Evolutionary conservation across 2,888 invertebrate species (phyloP).

Genomic region (Cephalotes varians): DNA sequence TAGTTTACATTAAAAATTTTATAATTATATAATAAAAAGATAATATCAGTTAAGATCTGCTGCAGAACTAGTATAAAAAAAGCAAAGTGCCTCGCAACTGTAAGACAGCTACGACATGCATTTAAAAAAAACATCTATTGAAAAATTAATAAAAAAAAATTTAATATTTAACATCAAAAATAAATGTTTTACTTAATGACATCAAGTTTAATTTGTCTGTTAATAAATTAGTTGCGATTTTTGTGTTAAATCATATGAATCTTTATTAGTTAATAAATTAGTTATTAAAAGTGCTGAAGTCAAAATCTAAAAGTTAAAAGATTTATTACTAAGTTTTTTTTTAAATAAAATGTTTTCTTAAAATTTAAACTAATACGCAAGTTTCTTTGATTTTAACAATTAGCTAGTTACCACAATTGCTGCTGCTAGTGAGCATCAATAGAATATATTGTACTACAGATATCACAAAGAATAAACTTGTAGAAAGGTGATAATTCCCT

Average conservation of each 20-base stretch:
- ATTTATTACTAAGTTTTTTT: background rate
- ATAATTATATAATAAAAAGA: background rate
- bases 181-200: background rate
- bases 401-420: constrained; percentile 38
- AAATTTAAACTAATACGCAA: background rate
- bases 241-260: too few relatives aligned
- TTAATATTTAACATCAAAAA: background rate
- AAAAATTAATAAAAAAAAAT: background rate
- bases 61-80: background rate
- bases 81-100: background rate
- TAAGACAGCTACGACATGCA: background rate
- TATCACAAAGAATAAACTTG: background rate
- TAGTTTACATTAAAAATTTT: background rate
- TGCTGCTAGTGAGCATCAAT: background rate
- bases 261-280: background rate
- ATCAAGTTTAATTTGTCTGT: background rate
- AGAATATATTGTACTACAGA: background rate
- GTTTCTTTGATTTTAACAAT: background rate
- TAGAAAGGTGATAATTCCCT: background rate
- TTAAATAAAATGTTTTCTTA: background rate
- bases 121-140: background rate
- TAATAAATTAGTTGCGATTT: background rate
- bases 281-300: background rate
- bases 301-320: background rate
- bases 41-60: background rate